phyloP scores from a whole-genome alignment of 2,797 vertebrate genomes.

The Clarias pachynema region DNA sequence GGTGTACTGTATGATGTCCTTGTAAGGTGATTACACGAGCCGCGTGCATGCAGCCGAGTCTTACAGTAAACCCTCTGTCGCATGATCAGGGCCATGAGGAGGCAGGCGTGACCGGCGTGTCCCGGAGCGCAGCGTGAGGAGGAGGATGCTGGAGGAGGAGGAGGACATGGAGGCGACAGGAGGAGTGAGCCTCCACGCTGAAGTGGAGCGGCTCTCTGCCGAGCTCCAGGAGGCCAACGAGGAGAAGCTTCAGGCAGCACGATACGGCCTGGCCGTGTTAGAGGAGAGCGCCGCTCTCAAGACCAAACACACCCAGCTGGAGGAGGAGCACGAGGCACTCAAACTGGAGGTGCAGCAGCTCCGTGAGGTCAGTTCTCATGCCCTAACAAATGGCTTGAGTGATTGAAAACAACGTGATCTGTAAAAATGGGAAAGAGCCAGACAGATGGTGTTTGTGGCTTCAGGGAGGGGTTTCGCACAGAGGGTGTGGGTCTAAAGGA shows the following conservation, averaged over 20 bases:
- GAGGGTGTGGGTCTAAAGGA: background rate
- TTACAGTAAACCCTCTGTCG: conserved; percentile 15
- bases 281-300: conserved; percentile 82
- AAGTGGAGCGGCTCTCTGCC: conserved; percentile 76
- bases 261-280: conserved; percentile 83
- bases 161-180: conserved; percentile 62
- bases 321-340: conserved; percentile 80
- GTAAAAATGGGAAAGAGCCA: background rate
- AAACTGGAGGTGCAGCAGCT: conserved; percentile 79
- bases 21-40: background rate
- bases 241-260: conserved; percentile 85
- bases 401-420: background rate
- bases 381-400: background rate
- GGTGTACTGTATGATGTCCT: background rate
- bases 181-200: conserved; percentile 67
- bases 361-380: conserved; percentile 74
- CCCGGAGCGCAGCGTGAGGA: conserved; percentile 34
- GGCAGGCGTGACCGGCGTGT: conserved; percentile 8
- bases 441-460: conserved; percentile 21
- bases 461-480: conserved; percentile 6
- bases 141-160: conserved; percentile 73
- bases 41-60: background rate
- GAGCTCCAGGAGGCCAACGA: conserved; percentile 86
- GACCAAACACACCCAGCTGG: conserved; percentile 77
- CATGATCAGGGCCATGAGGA: conserved; percentile 40